Percentiles rank a stretch among this genome's conserved stretches.
These are phyloP conservation scores for Aegotheles bennettii DNA, from an alignment of 2,113 vertebrate species.

Conservation along the genomic window DNA sequence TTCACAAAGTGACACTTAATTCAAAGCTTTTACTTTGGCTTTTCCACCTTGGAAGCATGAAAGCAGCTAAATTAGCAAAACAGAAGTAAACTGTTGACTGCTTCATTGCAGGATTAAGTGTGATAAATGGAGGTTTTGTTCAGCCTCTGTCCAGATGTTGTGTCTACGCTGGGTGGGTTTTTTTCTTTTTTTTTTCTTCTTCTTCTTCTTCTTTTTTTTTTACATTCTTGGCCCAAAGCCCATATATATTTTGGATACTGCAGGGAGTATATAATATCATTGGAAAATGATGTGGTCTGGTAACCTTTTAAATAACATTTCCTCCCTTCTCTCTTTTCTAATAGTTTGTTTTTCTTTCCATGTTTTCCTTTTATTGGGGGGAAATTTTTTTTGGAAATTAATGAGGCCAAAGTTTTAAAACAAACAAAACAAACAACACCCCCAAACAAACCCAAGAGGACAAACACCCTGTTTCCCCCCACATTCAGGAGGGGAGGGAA, in stretches of 20 bases:
- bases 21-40: conserved; percentile 72
- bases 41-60: conserved; percentile 75
- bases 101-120: conserved; percentile 90
- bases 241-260: conserved; percentile 99
- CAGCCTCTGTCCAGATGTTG: conserved; percentile 98
- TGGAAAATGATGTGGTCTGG: conserved; percentile 99
- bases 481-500: neutral
- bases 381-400: conserved; percentile 73
- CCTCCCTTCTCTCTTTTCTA: conserved; percentile 98
- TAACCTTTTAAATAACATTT: conserved; percentile 99
- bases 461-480: neutral
- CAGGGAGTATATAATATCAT: conserved; percentile 99
- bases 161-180: conserved; percentile 84
- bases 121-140: conserved; percentile 99
- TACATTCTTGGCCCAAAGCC: conserved; percentile 93
- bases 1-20: conserved; percentile 70
- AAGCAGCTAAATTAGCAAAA: conserved; percentile 87
- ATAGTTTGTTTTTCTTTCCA: conserved; percentile 99
- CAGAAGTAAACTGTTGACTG: conserved; percentile 91
- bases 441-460: neutral
- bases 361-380: conserved; percentile 97
- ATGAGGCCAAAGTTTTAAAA: conserved; percentile 73
- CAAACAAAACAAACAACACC: conserved; percentile 39
- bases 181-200: conserved; percentile 62
- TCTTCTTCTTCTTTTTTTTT: conserved; percentile 76